Percentiles rank a stretch among this genome's conserved stretches.
Conservation (phyloP, 2,888 invertebrate species). For the Phaonia tiefii region DNA sequence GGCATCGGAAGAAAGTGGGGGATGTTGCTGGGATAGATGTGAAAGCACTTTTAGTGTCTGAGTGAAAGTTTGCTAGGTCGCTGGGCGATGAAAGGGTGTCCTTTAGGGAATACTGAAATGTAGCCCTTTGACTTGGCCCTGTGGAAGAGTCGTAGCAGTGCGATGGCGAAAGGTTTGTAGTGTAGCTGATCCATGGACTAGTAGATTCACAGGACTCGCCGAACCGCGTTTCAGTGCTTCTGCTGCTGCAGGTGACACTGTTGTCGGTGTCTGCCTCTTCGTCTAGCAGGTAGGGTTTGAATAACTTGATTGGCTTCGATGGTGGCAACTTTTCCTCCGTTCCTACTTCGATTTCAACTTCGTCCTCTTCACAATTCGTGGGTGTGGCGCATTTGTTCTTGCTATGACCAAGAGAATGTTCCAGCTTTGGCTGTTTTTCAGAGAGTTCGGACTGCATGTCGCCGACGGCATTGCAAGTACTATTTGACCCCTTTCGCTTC, state of each 20-base stretch:
- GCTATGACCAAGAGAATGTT: constrained; percentile 38
- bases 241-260: constrained; percentile 27
- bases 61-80: constrained; percentile 76
- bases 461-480: constrained; percentile 3
- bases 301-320: constrained; percentile 85
- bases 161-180: constrained; percentile 4
- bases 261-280: constrained; percentile 81
- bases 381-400: constrained; percentile 68
- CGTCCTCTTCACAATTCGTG: constrained; percentile 68
- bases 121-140: constrained; percentile 53
- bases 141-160: not conserved
- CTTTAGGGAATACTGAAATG: constrained; percentile 74
- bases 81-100: constrained; percentile 74
- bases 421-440: constrained; percentile 74
- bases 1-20: constrained; percentile 80
- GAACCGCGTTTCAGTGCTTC: constrained; percentile 48
- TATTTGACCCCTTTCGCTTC: constrained; percentile 73
- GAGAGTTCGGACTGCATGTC: constrained; percentile 50
- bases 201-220: constrained; percentile 18
- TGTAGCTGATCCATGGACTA: not conserved
- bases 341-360: constrained; percentile 69
- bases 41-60: constrained; percentile 68
- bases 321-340: constrained; percentile 70
- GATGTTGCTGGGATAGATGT: constrained; percentile 73
- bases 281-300: constrained; percentile 88